A percentile compares a stretch with the other conserved stretches of the same genome.
Conservation (phyloP, 2,888 invertebrate species). For the Parnassius mnemosyne region DNA sequence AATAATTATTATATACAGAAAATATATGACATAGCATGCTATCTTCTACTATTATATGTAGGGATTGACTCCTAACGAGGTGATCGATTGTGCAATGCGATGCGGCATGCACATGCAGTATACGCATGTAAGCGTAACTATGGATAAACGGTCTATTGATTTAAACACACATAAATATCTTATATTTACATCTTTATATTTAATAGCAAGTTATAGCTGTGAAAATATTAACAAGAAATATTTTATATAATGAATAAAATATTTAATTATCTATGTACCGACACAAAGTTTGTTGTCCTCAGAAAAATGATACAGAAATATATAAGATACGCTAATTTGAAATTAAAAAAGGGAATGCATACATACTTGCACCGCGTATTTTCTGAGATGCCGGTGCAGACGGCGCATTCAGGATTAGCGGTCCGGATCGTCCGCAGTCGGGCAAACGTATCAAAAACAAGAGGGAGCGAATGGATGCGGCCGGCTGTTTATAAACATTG, state of each 20-base stretch:
- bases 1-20: too few relatives aligned
- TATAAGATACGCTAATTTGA: slow-evolving; percentile 34
- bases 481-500: slow-evolving; percentile 79
- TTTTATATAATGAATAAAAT: slow-evolving; percentile 41
- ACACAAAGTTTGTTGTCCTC: slow-evolving; percentile 42
- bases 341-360: slow-evolving; percentile 53
- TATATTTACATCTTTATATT: not conserved
- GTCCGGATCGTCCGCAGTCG: slow-evolving; percentile 47
- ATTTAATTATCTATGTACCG: slow-evolving; percentile 28
- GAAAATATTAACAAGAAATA: slow-evolving; percentile 27
- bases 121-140: slow-evolving; percentile 5
- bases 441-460: slow-evolving; percentile 63
- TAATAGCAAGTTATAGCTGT: slow-evolving; percentile 17
- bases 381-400: slow-evolving; percentile 46
- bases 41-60: not conserved
- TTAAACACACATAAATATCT: not conserved
- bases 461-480: slow-evolving; percentile 59
- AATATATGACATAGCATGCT: too few relatives aligned
- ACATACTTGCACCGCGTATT: slow-evolving; percentile 61
- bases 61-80: slow-evolving; percentile 21
- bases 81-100: slow-evolving; percentile 39
- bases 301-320: slow-evolving; percentile 36
- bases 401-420: slow-evolving; percentile 54
- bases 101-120: slow-evolving; percentile 29
- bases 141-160: not conserved